phyloP scores from a whole-genome alignment of 2,113 vertebrate genomes.

The Notarius quadriscutis region DNA sequence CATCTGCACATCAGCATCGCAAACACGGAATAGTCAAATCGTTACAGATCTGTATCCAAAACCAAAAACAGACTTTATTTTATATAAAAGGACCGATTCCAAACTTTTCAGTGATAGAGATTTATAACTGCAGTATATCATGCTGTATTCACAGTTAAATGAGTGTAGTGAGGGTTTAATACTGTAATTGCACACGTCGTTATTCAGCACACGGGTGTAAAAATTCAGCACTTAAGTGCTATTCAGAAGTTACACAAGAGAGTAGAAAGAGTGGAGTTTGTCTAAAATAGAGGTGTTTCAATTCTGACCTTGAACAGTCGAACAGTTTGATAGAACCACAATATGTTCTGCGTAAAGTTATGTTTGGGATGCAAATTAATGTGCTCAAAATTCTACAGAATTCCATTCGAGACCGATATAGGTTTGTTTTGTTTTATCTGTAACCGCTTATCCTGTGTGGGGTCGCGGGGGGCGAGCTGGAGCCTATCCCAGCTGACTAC shows the following conservation, averaged over 20 bases:
- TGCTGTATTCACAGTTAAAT: not conserved
- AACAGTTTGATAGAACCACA: not conserved
- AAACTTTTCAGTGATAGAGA: not conserved
- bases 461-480: too few relatives aligned
- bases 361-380: not conserved
- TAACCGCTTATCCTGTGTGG: too few relatives aligned
- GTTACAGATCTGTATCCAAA: not conserved
- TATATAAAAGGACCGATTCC: not conserved
- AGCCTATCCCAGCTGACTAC: too few relatives aligned
- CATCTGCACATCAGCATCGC: not conserved
- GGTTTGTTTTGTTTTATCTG: too few relatives aligned
- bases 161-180: not conserved
- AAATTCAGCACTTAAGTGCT: not conserved
- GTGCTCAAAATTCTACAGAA: not conserved
- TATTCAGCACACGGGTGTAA: not conserved
- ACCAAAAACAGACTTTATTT: not conserved
- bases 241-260: not conserved
- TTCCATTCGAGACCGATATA: too few relatives aligned
- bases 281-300: not conserved
- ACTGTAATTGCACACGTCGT: not conserved
- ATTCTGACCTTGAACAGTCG: not conserved
- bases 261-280: not conserved
- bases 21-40: not conserved
- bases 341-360: not conserved
- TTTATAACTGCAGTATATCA: not conserved